Conservation (phyloP, 30 jellyfish, hydroid and myxozoan genomes). For the Aurelia aurita region DNA sequence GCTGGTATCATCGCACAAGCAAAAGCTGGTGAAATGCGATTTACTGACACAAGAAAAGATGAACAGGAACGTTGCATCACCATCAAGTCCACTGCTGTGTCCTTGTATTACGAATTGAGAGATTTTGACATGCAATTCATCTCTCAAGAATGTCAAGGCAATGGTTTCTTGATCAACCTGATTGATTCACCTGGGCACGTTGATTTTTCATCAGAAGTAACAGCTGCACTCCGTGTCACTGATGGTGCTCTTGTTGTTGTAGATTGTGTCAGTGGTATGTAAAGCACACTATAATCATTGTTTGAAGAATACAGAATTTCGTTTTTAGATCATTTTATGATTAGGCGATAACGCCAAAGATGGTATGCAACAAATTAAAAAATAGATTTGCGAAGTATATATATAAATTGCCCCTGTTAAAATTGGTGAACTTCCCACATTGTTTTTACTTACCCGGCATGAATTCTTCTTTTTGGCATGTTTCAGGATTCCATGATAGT, state of each 20-base stretch:
- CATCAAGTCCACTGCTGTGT: slow-evolving; percentile 99
- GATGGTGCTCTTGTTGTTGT: slow-evolving; percentile 99
- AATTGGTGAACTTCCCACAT: no score
- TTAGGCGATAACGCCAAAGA: no score
- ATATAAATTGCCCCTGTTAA: no score
- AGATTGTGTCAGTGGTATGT: slow-evolving; percentile 99
- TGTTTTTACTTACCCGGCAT: no score
- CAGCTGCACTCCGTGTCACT: slow-evolving; percentile 99
- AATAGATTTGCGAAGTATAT: no score
- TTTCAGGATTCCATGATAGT: no score
- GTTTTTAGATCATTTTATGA: no score
- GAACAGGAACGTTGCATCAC: slow-evolving; percentile 99
- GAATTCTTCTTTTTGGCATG: no score
- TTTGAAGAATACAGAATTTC: background rate
- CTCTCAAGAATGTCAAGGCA: slow-evolving; percentile 80
- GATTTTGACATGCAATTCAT: slow-evolving; percentile 88
- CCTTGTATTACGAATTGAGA: slow-evolving; percentile 97
- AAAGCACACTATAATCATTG: background rate
- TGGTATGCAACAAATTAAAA: no score
- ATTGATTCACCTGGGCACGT: slow-evolving; percentile 99
- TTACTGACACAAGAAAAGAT: slow-evolving; percentile 99
- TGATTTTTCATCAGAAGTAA: slow-evolving; percentile 99
- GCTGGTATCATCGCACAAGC: slow-evolving; percentile 99
- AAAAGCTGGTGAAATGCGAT: slow-evolving; percentile 99
- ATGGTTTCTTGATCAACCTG: slow-evolving; percentile 98